Evolutionary conservation across 2,113 vertebrate genomes (phyloP).

Genomic region (Syngnathus typhle): DNA sequence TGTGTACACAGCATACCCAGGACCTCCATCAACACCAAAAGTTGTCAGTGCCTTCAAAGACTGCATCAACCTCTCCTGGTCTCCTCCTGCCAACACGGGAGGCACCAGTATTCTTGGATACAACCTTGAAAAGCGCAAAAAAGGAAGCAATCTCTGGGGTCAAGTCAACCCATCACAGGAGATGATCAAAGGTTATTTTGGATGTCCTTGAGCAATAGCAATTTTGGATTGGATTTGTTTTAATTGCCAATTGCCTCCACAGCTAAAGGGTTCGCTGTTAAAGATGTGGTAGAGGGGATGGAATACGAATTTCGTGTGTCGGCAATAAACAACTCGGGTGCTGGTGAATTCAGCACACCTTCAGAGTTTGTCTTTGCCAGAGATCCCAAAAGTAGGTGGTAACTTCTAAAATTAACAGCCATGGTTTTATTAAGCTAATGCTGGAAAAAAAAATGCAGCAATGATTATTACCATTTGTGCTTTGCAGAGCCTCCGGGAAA

Average conservation of each 20-base stretch:
- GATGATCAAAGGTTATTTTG: slow-evolving; percentile 67
- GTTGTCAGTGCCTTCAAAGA: slow-evolving; percentile 72
- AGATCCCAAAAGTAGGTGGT: slow-evolving; percentile 79
- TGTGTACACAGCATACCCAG: slow-evolving; percentile 71
- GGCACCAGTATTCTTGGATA: slow-evolving; percentile 79
- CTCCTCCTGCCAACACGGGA: slow-evolving; percentile 69
- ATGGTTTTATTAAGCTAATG: slow-evolving; percentile 3
- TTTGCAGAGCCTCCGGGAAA: slow-evolving; percentile 77
- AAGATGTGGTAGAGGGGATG: slow-evolving; percentile 74
- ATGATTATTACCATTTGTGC: slow-evolving; percentile 21
- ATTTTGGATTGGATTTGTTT: neutral
- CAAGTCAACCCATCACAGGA: slow-evolving; percentile 60
- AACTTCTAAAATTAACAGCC: slow-evolving; percentile 6
- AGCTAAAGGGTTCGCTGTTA: slow-evolving; percentile 73
- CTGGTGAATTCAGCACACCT: slow-evolving; percentile 75
- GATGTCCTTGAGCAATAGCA: neutral
- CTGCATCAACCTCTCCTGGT: slow-evolving; percentile 77
- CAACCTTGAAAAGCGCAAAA: slow-evolving; percentile 83
- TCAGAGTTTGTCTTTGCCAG: slow-evolving; percentile 76
- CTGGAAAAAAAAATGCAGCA: neutral
- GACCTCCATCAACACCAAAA: slow-evolving; percentile 75
- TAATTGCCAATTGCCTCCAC: slow-evolving; percentile 12
- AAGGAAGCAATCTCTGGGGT: slow-evolving; percentile 79
- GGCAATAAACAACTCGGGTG: slow-evolving; percentile 80
- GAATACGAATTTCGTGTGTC: slow-evolving; percentile 85